Percentiles rank a stretch among this genome's conserved stretches.
Evolutionary conservation across 2,888 invertebrate species (phyloP).

Genomic region (Dasypolia templi): DNA sequence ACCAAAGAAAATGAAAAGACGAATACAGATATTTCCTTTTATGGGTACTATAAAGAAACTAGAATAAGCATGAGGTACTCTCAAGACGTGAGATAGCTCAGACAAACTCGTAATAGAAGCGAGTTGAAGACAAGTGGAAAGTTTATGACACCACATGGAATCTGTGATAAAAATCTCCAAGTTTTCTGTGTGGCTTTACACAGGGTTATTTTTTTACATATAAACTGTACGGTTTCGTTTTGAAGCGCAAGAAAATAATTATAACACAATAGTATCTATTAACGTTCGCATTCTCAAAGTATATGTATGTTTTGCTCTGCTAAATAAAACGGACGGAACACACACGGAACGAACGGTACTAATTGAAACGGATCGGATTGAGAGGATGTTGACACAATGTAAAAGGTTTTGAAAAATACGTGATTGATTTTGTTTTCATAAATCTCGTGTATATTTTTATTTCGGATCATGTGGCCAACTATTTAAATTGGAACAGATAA

Average conservation of each 20-base stretch:
- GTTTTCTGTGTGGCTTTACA: constrained; percentile 1
- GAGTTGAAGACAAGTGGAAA: constrained; percentile 48
- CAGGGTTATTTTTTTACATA: not conserved
- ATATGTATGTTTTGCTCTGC: not conserved
- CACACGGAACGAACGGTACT: no score
- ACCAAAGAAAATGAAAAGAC: constrained; percentile 26
- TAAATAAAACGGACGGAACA: no score
- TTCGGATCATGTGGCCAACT: not conserved
- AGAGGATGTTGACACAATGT: no score
- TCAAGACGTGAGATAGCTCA: constrained; percentile 42
- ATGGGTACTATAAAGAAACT: constrained; percentile 53
- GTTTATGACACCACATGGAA: constrained; percentile 46
- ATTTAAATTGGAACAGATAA: not conserved
- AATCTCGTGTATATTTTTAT: not conserved
- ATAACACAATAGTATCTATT: not conserved
- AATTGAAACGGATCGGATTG: constrained; percentile 5
- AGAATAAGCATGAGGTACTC: constrained; percentile 57
- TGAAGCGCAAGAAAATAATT: not conserved
- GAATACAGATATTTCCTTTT: constrained; percentile 48
- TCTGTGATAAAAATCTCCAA: constrained; percentile 42
- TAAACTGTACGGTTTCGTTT: not conserved
- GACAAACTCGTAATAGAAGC: constrained; percentile 51
- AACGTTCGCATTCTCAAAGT: not conserved
- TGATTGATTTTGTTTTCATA: constrained; percentile 1
- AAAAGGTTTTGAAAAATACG: not conserved